Evolutionary conservation across 1,140 invertebrate species (phyloP).

Genomic region (Drosophila takahashii): DNA sequence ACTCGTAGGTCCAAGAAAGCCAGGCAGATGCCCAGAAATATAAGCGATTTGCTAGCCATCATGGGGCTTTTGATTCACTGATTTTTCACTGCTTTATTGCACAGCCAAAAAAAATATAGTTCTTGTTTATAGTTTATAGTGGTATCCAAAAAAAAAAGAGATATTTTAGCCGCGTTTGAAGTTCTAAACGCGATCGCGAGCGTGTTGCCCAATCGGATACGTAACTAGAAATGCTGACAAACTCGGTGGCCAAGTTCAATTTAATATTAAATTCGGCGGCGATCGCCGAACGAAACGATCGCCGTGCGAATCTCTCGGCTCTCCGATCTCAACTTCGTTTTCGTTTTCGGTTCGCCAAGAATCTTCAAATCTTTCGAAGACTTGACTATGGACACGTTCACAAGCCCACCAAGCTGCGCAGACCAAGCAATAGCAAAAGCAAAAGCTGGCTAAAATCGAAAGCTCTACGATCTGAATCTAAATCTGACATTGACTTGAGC

Average conservation of each 20-base stretch:
- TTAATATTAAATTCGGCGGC: constrained; percentile 78
- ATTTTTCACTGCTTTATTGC: constrained; percentile 3
- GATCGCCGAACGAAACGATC: constrained; percentile 47
- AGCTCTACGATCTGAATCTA: constrained; percentile 4
- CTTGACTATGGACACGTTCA: constrained; percentile 71
- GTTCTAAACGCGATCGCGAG: constrained; percentile 52
- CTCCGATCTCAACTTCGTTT: neutral
- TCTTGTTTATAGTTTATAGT: neutral
- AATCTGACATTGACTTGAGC: constrained; percentile 23
- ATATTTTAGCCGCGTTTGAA: no score
- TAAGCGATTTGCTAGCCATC: constrained; percentile 31
- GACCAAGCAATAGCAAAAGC: constrained; percentile 3
- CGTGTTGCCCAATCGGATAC: constrained; percentile 74
- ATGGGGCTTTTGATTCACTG: neutral
- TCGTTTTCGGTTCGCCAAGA: constrained; percentile 42
- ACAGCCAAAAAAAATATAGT: constrained; percentile 37
- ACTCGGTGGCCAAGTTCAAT: constrained; percentile 75
- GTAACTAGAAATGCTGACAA: constrained; percentile 78
- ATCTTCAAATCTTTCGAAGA: constrained; percentile 56
- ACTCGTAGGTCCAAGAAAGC: neutral
- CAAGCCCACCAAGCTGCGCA: constrained; percentile 6
- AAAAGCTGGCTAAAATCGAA: constrained; percentile 38
- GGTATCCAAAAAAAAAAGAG: constrained; percentile 7
- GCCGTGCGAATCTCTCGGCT: constrained; percentile 8
- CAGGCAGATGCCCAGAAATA: constrained; percentile 19